phyloP scores from a whole-genome alignment of 2,113 vertebrate species.

The Siniperca knerii region DNA sequence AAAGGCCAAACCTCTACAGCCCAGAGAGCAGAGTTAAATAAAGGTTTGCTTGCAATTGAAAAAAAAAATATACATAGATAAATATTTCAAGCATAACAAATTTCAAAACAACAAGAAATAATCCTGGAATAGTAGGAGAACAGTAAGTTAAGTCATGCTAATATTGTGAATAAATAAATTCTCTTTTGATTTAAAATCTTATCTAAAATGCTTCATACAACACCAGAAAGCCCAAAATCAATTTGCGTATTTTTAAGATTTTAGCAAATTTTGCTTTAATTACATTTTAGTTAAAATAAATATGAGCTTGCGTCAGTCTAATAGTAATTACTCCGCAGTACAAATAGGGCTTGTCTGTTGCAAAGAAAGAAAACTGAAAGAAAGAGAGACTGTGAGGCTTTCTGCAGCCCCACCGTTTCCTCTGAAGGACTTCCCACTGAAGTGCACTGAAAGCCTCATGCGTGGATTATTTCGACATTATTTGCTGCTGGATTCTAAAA shows the following conservation, averaged over 20 bases:
- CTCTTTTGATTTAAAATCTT: constrained; percentile 12
- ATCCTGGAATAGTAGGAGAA: background rate
- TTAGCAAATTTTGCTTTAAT: constrained; percentile 55
- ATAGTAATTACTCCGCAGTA: constrained; percentile 62
- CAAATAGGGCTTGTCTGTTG: constrained; percentile 73
- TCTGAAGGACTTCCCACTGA: constrained; percentile 79
- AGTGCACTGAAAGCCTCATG: constrained; percentile 66
- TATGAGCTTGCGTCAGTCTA: constrained; percentile 45
- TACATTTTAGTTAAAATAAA: constrained; percentile 64
- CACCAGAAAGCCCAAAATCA: constrained; percentile 18
- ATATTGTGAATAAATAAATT: constrained; percentile 28
- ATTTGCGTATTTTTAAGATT: constrained; percentile 45
- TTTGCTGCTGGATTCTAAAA: constrained; percentile 74
- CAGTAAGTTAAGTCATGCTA: background rate
- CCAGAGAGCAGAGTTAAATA: constrained; percentile 79
- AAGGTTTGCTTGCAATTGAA: constrained; percentile 65
- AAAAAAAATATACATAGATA: constrained; percentile 18
- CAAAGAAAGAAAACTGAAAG: constrained; percentile 69
- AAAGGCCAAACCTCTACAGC: constrained; percentile 80
- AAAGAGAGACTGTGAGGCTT: constrained; percentile 69
- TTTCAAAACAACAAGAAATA: constrained; percentile 20
- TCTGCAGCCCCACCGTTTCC: constrained; percentile 76
- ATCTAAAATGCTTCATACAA: constrained; percentile 17
- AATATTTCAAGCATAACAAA: constrained; percentile 35
- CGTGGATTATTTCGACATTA: constrained; percentile 78